Base-by-base conservation (phyloP, 2,797 vertebrate genomes). In the Crocidura indochinensis region DNA sequence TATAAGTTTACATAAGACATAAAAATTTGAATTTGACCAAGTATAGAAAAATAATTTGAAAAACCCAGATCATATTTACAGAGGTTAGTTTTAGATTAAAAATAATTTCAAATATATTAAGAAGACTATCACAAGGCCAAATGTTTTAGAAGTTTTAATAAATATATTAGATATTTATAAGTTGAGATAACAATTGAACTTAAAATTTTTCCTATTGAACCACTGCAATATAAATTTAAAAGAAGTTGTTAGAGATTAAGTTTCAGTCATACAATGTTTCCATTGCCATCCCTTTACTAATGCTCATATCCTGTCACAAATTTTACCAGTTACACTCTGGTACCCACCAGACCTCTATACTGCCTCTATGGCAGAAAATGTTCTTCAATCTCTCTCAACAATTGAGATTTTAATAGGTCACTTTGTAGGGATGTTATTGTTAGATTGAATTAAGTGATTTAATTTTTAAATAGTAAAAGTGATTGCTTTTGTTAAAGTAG, bases 161-260 rank as follows among this genome's bases (percentile, higher is more conserved):
- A 80, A 77, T 1, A 60, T 3, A 20, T 60, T 60, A 60, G 17
- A 60, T 17, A 19, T 60, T 73, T 88, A 83, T 68, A 22, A 62
- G 86, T 68, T 75, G n/a, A 76, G 22, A 90, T 87, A 64, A 12
- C 46, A 67, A 85, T 31, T 60, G 20, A 88, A 79, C 47, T 72
- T 4, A 53, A 91, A 67, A 9, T 1, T 49, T 80, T 69, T 73
- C 47, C 38, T 38, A 38, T 38, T 38, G 38, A 38, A 38, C 38
- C 38, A 38, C 38, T 38, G 38, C 38, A 38, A 38, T 38, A 5
- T 38, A 5, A 38, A 65, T 38, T 15, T 24, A 82, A 79, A 62
- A 72, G 10, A 62, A 20, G 31, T 6, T 74, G 2, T 12, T 78
- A 76, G 19, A 84, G 62, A 38, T 2, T 56, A 86, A 14, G 76